These are phyloP conservation scores for Taxidea taxus DNA, from an alignment of 2,113 vertebrate species.

Conservation along the genomic window DNA sequence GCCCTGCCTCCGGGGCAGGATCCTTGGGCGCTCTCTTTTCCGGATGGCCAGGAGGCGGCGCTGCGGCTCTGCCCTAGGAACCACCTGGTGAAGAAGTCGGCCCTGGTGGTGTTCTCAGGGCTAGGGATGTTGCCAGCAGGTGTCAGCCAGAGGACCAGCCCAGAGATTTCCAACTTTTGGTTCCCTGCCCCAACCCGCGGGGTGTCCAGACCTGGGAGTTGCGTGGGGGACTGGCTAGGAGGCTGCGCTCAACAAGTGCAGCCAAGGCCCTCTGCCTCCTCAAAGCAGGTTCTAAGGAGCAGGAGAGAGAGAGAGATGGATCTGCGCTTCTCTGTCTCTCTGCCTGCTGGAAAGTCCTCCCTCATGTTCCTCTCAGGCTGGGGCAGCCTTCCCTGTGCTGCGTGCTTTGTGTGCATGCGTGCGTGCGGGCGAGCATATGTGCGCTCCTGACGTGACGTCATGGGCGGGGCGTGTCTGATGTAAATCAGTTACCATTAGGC, in stretches of 20 bases:
- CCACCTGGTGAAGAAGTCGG: background rate
- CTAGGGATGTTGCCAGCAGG: no score
- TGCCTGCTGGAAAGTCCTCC: no score
- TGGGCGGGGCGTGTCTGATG: no score
- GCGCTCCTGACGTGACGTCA: no score
- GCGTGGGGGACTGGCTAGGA: background rate
- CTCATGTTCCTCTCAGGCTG: no score
- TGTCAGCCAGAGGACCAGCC: rapidly evolving
- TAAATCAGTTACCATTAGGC: no score
- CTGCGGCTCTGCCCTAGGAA: background rate
- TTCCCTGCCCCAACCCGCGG: no score
- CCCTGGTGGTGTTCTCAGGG: background rate
- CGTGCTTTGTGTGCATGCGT: no score
- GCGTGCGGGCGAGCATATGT: no score
- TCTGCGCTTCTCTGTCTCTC: no score
- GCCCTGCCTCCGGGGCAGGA: background rate
- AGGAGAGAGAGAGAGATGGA: no score
- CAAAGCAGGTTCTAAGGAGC: background rate
- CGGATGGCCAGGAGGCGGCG: background rate
- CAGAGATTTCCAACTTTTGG: background rate
- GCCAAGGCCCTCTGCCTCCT: background rate
- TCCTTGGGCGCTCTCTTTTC: background rate
- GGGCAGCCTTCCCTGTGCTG: no score
- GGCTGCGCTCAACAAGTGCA: background rate
- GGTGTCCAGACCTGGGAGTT: background rate